Evolutionary conservation across 2,888 invertebrate genomes (phyloP).

Genomic region (Sympetrum striolatum): DNA sequence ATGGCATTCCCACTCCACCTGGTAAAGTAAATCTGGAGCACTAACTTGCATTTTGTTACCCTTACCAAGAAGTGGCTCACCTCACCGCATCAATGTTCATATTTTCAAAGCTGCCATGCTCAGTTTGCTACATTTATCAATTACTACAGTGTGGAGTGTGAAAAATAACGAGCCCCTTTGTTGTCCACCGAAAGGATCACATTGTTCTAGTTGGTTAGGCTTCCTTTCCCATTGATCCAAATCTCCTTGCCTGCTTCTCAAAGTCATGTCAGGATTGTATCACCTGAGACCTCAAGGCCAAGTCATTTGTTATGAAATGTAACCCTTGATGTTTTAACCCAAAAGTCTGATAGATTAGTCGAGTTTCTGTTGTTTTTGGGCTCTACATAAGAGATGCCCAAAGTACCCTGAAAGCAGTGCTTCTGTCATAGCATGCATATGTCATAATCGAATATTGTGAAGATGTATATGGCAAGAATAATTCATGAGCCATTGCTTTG

Average conservation of each 20-base stretch:
- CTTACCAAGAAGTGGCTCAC: conserved; percentile 35
- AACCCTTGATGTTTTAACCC: conserved; percentile 8
- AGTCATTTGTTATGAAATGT: conserved; percentile 11
- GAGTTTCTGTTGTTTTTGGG: not conserved
- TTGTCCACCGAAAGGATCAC: conserved; percentile 29
- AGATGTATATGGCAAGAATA: not conserved
- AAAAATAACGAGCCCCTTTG: conserved; percentile 46
- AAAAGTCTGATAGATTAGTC: not conserved
- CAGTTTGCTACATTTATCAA: conserved; percentile 14
- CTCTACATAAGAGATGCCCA: not conserved
- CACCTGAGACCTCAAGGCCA: not conserved
- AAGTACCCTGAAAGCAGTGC: not conserved
- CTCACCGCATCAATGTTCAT: conserved; percentile 43
- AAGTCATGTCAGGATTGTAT: not conserved
- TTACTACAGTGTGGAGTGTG: conserved; percentile 42
- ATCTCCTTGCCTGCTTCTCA: conserved; percentile 13
- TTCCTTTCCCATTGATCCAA: not conserved
- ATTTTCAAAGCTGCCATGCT: conserved; percentile 31
- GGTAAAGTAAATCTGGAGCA: conserved; percentile 53
- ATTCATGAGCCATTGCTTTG: not conserved
- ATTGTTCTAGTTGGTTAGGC: conserved; percentile 32
- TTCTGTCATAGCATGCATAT: conserved; percentile 4
- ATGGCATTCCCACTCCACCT: conserved; percentile 51
- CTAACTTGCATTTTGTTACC: conserved; percentile 45
- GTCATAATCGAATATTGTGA: not conserved